These are phyloP conservation scores for Lepidurus packardi DNA, from an alignment of 1,140 invertebrate species.

Conservation along the genomic window DNA sequence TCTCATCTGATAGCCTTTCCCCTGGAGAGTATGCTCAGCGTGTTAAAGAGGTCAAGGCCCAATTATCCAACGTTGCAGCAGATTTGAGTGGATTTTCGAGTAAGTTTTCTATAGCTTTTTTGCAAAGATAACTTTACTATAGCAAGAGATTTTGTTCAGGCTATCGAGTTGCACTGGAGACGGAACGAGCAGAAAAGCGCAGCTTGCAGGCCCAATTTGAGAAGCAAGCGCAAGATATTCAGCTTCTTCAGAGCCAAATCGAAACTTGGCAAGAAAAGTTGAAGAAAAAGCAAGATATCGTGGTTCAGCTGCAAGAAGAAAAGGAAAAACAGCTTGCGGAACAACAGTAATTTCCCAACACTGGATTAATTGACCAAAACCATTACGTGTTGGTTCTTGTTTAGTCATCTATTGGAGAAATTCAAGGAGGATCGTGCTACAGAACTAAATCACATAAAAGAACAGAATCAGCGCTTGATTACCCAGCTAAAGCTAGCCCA, in stretches of 20 bases:
- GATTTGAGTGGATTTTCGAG: not conserved
- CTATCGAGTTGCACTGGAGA: slow-evolving; percentile 33
- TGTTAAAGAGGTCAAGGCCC: slow-evolving; percentile 32
- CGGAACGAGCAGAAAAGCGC: not conserved
- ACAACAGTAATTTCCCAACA: slow-evolving; percentile 38
- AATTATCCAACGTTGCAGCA: slow-evolving; percentile 30
- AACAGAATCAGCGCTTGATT: slow-evolving; percentile 43
- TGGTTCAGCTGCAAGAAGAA: slow-evolving; percentile 45
- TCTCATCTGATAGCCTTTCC: not conserved
- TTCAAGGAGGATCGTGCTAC: slow-evolving; percentile 38
- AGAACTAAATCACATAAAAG: slow-evolving; percentile 45
- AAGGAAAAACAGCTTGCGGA: slow-evolving; percentile 45
- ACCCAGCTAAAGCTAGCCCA: slow-evolving; percentile 39
- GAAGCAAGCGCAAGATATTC: not conserved
- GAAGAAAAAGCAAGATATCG: slow-evolving; percentile 48
- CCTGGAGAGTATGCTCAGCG: slow-evolving; percentile 32
- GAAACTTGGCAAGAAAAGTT: slow-evolving; percentile 45
- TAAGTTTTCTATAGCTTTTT: not conserved
- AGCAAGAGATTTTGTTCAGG: not conserved
- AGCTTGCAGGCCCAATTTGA: not conserved
- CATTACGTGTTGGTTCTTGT: not conserved
- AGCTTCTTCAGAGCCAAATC: slow-evolving; percentile 40
- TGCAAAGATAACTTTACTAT: not conserved
- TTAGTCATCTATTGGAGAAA: not conserved
- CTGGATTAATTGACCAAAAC: not conserved